phyloP scores from a whole-genome alignment of 2,113 vertebrate species.

The chimpanzee (Pan troglodytes) region NHGRI_mPanTro3-v2.1_pri NC_072410.2:41649001-41649500 shows the following conservation, averaged over 20 bases:
- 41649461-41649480: background rate
- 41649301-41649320: background rate
- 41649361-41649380: background rate
- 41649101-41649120: background rate
- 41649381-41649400: background rate
- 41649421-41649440: background rate
- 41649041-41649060: background rate
- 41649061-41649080: background rate
- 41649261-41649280: background rate
- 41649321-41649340: background rate
- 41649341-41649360: slow-evolving; percentile 1
- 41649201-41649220: background rate
- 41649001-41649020: background rate
- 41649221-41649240: background rate
- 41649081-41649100: background rate
- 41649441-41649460: background rate
- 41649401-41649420: background rate
- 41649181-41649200: background rate
- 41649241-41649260: background rate
- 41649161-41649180: background rate
- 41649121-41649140: background rate
- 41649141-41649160: background rate
- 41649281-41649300: background rate
- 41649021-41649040: background rate
- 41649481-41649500: background rate